Conservation (phyloP, 2,113 vertebrate genomes). For the Sturnira hondurensis region DNA sequence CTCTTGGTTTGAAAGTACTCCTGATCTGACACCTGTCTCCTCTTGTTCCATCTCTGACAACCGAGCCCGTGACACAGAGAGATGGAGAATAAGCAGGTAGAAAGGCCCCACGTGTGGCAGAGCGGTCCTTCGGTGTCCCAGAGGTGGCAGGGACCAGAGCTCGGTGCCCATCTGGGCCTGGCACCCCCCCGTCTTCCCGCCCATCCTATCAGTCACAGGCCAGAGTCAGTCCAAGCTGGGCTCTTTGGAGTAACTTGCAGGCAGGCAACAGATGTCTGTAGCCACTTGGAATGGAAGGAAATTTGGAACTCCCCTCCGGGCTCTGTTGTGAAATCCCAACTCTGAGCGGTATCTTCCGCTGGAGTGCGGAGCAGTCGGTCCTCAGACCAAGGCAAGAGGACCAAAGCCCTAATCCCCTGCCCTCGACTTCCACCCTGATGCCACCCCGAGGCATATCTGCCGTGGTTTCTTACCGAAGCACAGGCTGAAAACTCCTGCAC, state of each 20-base stretch:
- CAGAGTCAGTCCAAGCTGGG: not conserved
- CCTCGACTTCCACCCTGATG: accelerated
- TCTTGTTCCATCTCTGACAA: not conserved
- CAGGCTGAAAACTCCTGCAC: not conserved
- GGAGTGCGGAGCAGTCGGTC: not conserved
- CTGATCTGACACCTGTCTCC: not conserved
- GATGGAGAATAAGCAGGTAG: not conserved
- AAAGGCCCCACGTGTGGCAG: accelerated
- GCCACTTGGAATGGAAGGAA: not conserved
- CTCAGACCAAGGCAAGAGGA: not conserved
- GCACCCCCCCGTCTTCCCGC: not conserved
- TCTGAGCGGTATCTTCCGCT: not conserved
- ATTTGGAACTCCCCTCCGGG: not conserved
- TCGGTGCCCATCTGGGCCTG: accelerated
- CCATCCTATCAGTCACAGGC: not conserved
- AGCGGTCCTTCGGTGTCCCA: not conserved
- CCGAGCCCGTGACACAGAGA: not conserved
- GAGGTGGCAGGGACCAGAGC: not conserved
- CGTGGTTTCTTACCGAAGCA: not conserved
- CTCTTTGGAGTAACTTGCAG: not conserved
- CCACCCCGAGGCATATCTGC: accelerated
- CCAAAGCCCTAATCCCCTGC: not conserved
- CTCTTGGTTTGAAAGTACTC: not conserved
- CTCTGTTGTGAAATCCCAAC: not conserved
- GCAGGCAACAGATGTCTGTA: not conserved